phyloP scores from a whole-genome alignment of 2,888 invertebrate species.

The Danaus chrysippus region DNA sequence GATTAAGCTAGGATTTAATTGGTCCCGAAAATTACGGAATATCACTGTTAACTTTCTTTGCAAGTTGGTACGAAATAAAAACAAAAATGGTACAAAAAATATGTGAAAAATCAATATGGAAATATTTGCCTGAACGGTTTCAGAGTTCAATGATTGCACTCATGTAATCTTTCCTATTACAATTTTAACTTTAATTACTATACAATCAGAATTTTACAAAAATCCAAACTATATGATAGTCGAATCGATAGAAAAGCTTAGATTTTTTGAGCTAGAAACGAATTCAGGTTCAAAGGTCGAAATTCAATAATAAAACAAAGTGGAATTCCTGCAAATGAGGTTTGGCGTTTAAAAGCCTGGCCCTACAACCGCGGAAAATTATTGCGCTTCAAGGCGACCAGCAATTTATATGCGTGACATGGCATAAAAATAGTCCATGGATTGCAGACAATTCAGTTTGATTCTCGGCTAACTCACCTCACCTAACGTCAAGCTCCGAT shows the following conservation, averaged over 20 bases:
- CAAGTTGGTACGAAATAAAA: too few relatives aligned
- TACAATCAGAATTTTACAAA: background rate
- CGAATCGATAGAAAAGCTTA: too few relatives aligned
- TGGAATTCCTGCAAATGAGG: slow-evolving; percentile 55
- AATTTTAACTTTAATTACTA: too few relatives aligned
- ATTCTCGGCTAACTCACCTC: slow-evolving; percentile 8
- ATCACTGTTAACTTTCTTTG: too few relatives aligned
- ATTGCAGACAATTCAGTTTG: slow-evolving; percentile 20
- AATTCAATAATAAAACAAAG: slow-evolving; percentile 37
- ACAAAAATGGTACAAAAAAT: too few relatives aligned
- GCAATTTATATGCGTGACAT: slow-evolving; percentile 46
- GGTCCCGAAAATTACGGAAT: too few relatives aligned
- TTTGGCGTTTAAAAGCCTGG: too few relatives aligned
- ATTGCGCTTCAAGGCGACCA: slow-evolving; percentile 43
- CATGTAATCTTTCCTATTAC: too few relatives aligned
- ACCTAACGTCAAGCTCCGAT: background rate
- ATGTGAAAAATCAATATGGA: too few relatives aligned
- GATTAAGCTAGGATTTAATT: too few relatives aligned
- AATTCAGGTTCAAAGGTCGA: slow-evolving; percentile 30
- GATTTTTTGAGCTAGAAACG: background rate
- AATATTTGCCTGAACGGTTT: too few relatives aligned
- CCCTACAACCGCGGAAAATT: slow-evolving; percentile 52
- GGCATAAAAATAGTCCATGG: slow-evolving; percentile 10
- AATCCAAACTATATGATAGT: background rate
- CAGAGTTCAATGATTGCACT: too few relatives aligned